Percentiles rank a stretch among this genome's conserved stretches.
phyloP scores from a whole-genome alignment of 2,888 invertebrate genomes.

The Caenorhabditis sp. region DNA sequence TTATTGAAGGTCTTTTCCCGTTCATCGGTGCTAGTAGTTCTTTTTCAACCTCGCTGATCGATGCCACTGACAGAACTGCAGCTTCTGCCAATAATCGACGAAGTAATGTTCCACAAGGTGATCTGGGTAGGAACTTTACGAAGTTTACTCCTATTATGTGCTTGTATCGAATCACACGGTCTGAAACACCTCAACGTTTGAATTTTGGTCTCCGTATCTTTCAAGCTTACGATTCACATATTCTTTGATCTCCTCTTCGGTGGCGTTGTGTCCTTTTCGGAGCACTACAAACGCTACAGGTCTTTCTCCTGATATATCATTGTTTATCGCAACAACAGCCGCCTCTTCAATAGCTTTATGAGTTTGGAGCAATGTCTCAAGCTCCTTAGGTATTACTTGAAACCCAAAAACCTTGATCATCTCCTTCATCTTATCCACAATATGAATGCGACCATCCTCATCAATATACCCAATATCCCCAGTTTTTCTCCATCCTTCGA shows the following conservation, averaged over 20 bases:
- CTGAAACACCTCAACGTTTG: too few relatives aligned
- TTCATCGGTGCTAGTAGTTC: slow-evolving; percentile 12
- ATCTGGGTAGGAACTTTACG: slow-evolving; percentile 33
- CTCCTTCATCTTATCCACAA: slow-evolving; percentile 40
- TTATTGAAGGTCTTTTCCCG: too few relatives aligned
- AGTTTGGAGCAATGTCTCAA: slow-evolving; percentile 32
- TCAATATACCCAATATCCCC: slow-evolving; percentile 42
- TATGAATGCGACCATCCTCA: slow-evolving; percentile 29
- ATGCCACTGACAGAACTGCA: slow-evolving; percentile 31
- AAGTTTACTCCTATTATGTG: slow-evolving; percentile 38
- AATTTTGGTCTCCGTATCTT: too few relatives aligned
- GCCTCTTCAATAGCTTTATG: slow-evolving; percentile 38
- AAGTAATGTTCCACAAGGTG: slow-evolving; percentile 32
- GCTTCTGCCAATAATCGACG: slow-evolving; percentile 35
- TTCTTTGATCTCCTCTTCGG: slow-evolving; percentile 33
- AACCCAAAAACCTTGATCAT: slow-evolving; percentile 45
- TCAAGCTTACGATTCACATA: slow-evolving; percentile 39
- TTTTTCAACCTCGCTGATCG: slow-evolving; percentile 30
- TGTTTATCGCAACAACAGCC: slow-evolving; percentile 39
- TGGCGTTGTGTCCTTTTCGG: slow-evolving; percentile 17
- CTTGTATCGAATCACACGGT: slow-evolving; percentile 42
- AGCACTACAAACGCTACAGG: slow-evolving; percentile 41
- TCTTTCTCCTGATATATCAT: slow-evolving; percentile 37
- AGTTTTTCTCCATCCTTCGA: slow-evolving; percentile 40
- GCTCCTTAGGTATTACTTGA: slow-evolving; percentile 41